phyloP scores from a whole-genome alignment of 2,797 vertebrate genomes.

The Monodelphis domestica region DNA sequence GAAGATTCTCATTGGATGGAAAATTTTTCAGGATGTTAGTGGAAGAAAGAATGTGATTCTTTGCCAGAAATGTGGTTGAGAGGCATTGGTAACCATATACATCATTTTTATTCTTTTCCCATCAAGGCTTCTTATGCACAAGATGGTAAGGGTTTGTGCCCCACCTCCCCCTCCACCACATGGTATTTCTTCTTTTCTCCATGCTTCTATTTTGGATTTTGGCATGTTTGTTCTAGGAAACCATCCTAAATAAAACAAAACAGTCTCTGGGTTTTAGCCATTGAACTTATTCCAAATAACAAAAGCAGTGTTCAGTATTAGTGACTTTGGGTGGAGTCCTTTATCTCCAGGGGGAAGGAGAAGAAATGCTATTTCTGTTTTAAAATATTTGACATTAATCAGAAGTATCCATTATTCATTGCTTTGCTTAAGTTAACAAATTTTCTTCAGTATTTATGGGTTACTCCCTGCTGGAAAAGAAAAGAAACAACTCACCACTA shows the following conservation, averaged over 20 bases:
- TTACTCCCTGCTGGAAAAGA: constrained; percentile 4
- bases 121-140: constrained; percentile 23
- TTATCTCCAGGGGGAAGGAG: background rate
- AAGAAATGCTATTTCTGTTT: constrained; percentile 16
- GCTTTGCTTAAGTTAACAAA: constrained; percentile 16
- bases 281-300: constrained; percentile 17
- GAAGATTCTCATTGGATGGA: background rate
- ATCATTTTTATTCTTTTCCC: constrained; percentile 27
- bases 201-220: constrained; percentile 28
- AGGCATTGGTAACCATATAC: constrained; percentile 8
- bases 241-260: constrained; percentile 29
- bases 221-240: constrained; percentile 27
- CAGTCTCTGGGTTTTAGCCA: background rate
- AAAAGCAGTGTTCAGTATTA: too few species aligned
- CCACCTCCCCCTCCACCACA: background rate
- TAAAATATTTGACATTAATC: constrained; percentile 4
- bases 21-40: background rate
- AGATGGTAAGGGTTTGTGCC: background rate
- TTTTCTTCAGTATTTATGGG: background rate
- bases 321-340: constrained; percentile 16
- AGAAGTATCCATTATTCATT: background rate
- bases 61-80: constrained; percentile 3
- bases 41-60: constrained; percentile 19
- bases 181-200: constrained; percentile 35
- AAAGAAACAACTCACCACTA: background rate